These are phyloP conservation scores for Drosophila nebulosa DNA, from an alignment of 1,140 invertebrate genomes.

Conservation along the genomic window DNA sequence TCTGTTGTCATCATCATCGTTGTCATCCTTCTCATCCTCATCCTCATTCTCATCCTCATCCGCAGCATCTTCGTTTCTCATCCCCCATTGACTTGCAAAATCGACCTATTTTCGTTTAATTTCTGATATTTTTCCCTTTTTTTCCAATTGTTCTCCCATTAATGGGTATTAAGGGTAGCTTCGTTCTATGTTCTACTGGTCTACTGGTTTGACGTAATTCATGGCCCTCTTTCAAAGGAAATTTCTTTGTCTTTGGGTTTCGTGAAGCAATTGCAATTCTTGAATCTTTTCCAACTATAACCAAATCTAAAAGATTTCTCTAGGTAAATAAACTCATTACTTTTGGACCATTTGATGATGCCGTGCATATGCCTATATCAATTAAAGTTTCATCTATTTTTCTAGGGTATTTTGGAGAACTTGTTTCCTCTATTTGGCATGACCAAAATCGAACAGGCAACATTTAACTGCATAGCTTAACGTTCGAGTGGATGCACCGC, in stretches of 20 bases:
- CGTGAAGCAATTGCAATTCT: too few species aligned
- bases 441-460: not conserved
- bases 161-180: not conserved
- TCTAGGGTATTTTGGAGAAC: not conserved
- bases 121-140: conserved; percentile 18
- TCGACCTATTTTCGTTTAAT: conserved; percentile 58
- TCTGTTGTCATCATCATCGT: conserved; percentile 22
- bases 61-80: not conserved
- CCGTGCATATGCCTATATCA: too few species aligned
- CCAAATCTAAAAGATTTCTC: too few species aligned
- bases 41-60: not conserved
- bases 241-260: too few species aligned
- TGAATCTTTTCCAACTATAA: too few species aligned
- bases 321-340: too few species aligned
- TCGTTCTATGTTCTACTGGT: not conserved
- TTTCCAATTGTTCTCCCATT: not conserved
- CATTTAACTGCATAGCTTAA: conserved; percentile 9
- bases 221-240: too few species aligned
- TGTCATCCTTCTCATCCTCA: too few species aligned
- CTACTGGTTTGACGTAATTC: not conserved
- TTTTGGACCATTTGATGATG: too few species aligned
- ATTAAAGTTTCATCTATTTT: not conserved
- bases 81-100: conserved; percentile 58
- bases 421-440: not conserved
- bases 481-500: conserved; percentile 24